Evolutionary conservation across 2,888 invertebrate genomes (phyloP).

Genomic region (Meta bourneti): DNA sequence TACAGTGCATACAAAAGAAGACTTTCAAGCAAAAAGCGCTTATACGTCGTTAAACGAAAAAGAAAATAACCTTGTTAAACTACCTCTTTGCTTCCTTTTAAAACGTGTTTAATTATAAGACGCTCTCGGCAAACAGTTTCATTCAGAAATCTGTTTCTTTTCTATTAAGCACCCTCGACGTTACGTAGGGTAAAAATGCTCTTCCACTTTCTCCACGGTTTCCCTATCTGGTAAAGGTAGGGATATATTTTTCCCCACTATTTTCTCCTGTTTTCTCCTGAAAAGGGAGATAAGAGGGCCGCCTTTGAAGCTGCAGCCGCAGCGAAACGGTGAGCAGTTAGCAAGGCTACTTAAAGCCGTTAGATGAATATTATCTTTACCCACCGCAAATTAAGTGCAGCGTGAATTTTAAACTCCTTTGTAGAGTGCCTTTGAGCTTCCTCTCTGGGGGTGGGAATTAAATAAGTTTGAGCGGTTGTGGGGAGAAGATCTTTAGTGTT

Average conservation of each 20-base stretch:
- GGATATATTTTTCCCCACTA: no score
- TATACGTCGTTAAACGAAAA: background rate
- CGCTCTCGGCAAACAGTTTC: background rate
- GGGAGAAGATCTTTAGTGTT: no score
- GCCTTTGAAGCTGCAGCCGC: background rate
- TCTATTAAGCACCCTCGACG: background rate
- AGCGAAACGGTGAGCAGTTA: background rate
- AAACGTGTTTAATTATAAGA: background rate
- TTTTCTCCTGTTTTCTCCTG: no score
- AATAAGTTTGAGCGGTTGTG: slow-evolving; percentile 3
- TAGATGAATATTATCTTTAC: slow-evolving; percentile 50
- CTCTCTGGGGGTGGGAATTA: slow-evolving; percentile 17
- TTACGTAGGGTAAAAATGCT: background rate
- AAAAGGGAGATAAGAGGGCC: background rate
- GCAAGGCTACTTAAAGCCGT: slow-evolving; percentile 27
- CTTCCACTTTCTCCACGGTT: background rate
- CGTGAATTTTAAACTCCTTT: slow-evolving; percentile 25
- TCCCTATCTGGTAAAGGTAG: background rate
- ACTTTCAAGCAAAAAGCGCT: background rate
- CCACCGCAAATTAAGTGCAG: slow-evolving; percentile 25
- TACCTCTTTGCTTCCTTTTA: background rate
- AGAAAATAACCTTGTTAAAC: background rate
- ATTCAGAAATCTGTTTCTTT: background rate
- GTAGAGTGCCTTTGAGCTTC: slow-evolving; percentile 2
- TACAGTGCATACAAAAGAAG: background rate